Base-by-base conservation (phyloP, 1,140 invertebrate genomes). In the Drosophila biarmipes region DNA sequence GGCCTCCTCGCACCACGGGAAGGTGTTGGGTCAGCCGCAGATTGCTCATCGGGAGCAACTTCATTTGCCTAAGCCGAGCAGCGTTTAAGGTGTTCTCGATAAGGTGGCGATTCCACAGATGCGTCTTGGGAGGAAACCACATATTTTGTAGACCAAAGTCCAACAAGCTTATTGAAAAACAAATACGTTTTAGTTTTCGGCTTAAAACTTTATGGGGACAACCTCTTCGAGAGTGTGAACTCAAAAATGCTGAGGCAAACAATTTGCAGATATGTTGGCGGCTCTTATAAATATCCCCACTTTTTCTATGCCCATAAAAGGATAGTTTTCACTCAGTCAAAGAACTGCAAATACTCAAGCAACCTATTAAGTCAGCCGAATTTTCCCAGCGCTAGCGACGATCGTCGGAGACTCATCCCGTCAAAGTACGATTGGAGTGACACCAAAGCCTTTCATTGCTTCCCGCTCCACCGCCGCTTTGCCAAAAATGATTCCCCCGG, bases 401-500 rank as follows among this genome's bases (percentile, higher is more conserved):
- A 27, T 27, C 35, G 17, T 34, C 17, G 4, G 12, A 21, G n/a
- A n/a, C 14, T 37, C 11, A n/a, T 6, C 17, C 63, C 59, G 12
- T 64, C 63, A 35, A 66, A 67, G 63, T 52, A 12, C 29, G 35
- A 52, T 67, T 52, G 63, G 29, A 52, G 59, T 66, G 59, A 52
- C 63, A 67, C 59, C 34, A 63, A 51, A 29, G 45, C 62, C 64
- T 67, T 67, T 67, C 45, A 67, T 69, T 69, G 19, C 46, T 67
- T 69, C 49, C 66, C 64, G 63, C 43, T 63, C 24, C 61, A 10
- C 54, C 29, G 59, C 19, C 43, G 34, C 43, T 49, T 71, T 56
- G 49, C 67, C 67, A 71, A 71, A 71, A 71, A 40, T 69, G 67
- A 71, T 69, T 71, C 67, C 67, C 67, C 67, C 64, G 66, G 67